Evolutionary conservation across 1,140 invertebrate species (phyloP), one percentile per base, ranked within the genome.

Genomic region (Platyscapa corneri): DNA sequence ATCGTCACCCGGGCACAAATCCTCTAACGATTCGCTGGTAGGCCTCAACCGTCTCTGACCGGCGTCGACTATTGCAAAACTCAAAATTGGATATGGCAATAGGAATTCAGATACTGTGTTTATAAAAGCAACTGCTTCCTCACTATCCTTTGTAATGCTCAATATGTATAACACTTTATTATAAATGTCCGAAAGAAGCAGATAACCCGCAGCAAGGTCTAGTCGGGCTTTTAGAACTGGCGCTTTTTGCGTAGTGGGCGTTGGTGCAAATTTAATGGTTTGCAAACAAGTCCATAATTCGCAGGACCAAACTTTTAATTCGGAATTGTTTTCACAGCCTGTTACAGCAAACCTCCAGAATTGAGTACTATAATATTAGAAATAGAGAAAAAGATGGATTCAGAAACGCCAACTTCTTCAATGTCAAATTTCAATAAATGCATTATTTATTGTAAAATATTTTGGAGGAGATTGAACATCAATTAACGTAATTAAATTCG

Each of bases 321-420:
- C 97, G 0, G 97, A 96, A 92, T 99, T 99, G 90, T 98, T 95
- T 86, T 97, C 96, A 18, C 97, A 96, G 1, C 97, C 97, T 3
- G 98, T 99, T 30, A 99, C 94, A 8, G 97, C 97, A 94, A 97
- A 98, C 90, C 98, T 98, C 98, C 98, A 99, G 92, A 98, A 97
- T 90, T 97, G 96, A 30, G 95, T 95, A 88, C 96, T 97, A 91
- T 30, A 93, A 92, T 85, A 84, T 60, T 34, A 74, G n/a, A 70
- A 70, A 34, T 70, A 18, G 30, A 79, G 8, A 14, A 18, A 32
- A 34, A 83, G 46, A 23, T n/a, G 10, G 16, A 42, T 46, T 67
- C 67, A 81, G 27, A 27, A 27, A 60, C 3, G 10, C 3, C 18
- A 20, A 16, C n/a, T n/a, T n/a, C n/a, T n/a, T n/a, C n/a, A n/a